Base-by-base conservation (phyloP, 1,140 invertebrate genomes). In the Drosophila athabasca region DNA sequence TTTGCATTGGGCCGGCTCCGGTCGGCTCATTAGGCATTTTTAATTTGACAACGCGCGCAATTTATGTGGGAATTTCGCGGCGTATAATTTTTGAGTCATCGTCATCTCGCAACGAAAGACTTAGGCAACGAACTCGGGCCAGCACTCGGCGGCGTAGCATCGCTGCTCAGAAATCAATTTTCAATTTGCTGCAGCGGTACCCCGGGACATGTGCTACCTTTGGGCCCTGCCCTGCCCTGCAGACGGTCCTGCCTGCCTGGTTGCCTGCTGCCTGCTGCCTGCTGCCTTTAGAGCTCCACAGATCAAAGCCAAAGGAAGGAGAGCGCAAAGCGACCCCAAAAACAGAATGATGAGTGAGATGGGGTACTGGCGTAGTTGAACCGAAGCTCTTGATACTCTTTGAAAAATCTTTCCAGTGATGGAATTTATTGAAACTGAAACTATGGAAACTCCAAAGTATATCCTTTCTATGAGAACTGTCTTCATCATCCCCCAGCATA, bases 21-120 rank as follows among this genome's bases (percentile, higher is more conserved):
- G 89, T 55, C 75, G 82, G 82, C 87, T 90, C 87, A 90, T 90
- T 90, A 90, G 87, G 79, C 72, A 90, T 82, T 87, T 90, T 90
- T 87, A 90, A 85, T 90, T 90, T 87, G 87, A 87, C 87, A 90
- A 76, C 80, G 64, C 73, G 72, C 70, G 79, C 87, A 82, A 90
- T 90, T 90, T 87, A 90, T 90, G 87, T 90, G 87, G 81, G 87
- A 90, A 89, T 88, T 88, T 83, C 76, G 76, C 75, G 67, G 79
- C 67, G 66, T 54, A 76, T 68, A 84, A 70, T 83, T 88, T 83
- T 88, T 87, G 78, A 87, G 79, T 88, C 83, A 88, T 87, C 81
- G 79, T 88, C 83, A 88, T 87, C 81, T 43, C 46, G 17, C 17
- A 79, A 75, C 70, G 71, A 70, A 77, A 69, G 73, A 77, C 74